These are phyloP conservation scores for Thereva unica DNA, from an alignment of 2,888 invertebrate species.

Conservation along the genomic window DNA sequence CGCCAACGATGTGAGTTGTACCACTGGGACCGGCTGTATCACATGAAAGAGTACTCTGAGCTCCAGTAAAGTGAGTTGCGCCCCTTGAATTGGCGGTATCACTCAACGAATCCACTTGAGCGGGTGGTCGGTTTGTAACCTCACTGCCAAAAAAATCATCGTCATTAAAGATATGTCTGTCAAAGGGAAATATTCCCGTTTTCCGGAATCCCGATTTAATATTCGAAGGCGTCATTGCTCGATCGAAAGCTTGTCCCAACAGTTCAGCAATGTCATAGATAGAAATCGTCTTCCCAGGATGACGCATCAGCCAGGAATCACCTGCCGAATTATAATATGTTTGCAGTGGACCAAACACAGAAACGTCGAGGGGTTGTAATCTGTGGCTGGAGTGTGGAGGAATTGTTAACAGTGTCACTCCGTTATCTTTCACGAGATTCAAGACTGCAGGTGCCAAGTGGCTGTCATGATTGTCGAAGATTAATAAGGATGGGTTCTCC, in stretches of 20 bases:
- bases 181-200: background rate
- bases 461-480: slow-evolving; percentile 51
- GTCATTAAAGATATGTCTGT: background rate
- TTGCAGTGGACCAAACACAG: background rate
- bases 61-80: too few relatives aligned
- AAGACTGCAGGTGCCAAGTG: slow-evolving; percentile 36
- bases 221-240: background rate
- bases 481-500: slow-evolving; percentile 47
- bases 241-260: background rate
- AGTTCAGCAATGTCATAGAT: background rate
- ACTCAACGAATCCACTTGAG: too few relatives aligned
- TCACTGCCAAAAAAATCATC: too few relatives aligned
- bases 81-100: too few relatives aligned
- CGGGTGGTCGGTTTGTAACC: too few relatives aligned
- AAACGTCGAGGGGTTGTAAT: background rate
- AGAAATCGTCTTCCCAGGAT: background rate
- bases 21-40: too few relatives aligned
- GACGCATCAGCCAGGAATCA: background rate
- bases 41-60: too few relatives aligned
- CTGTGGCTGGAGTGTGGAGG: background rate
- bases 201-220: background rate
- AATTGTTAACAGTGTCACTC: background rate
- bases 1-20: too few relatives aligned
- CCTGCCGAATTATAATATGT: background rate
- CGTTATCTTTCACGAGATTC: background rate